Evolutionary conservation across 1,140 invertebrate genomes (phyloP), one percentile per base, ranked within the genome.

Genomic region (Drosophila ohnishii): DNA sequence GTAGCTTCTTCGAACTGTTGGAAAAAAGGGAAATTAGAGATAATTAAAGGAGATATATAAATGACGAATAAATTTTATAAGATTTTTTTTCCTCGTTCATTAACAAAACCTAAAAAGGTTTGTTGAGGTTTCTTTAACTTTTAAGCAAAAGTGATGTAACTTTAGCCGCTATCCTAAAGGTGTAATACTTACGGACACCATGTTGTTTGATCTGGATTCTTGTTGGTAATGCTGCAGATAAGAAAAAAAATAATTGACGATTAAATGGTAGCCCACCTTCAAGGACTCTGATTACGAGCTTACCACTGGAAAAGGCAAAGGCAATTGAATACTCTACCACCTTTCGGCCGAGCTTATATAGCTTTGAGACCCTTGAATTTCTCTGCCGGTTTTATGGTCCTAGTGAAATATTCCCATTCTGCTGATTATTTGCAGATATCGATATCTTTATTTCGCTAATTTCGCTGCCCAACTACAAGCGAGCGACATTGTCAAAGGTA

Each of bases 1-100:
- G 95, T 95, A 34, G 97, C 96, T 82, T 93, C 93, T n/a, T 95
- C 92, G 92, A 98, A 98, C 93, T 94, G 47, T 44, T 50, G 10
- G 7, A 0, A 0, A 40, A 19, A 8, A n/a, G n/a, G 5, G 10
- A 22, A n/a, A n/a, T 14, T 3, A 25, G 1, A 16, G 5, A 35
- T n/a, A 13, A 32, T 6, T 9, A 28, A 28, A 28, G 25, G 5
- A 28, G 25, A 5, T 28, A 28, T 28, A 28, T 28, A 28, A 28
- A 28, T 5, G 25, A 28, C 0, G 5, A 22, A 22, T 22, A 22
- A 25, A 37, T 37, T 14, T 13, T 13, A 37, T 1, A 19, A 10
- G 1, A 8, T 14, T 9, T 47, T 19, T 19, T 47, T 47, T 2
- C 3, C 4, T 14, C 0, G 44, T 28, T n/a, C 5, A 9, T 10